A percentile compares a stretch with the other conserved stretches of the same genome.
Evolutionary conservation across 2,888 invertebrate species (phyloP).

Genomic region (Epistrophella euchroma): DNA sequence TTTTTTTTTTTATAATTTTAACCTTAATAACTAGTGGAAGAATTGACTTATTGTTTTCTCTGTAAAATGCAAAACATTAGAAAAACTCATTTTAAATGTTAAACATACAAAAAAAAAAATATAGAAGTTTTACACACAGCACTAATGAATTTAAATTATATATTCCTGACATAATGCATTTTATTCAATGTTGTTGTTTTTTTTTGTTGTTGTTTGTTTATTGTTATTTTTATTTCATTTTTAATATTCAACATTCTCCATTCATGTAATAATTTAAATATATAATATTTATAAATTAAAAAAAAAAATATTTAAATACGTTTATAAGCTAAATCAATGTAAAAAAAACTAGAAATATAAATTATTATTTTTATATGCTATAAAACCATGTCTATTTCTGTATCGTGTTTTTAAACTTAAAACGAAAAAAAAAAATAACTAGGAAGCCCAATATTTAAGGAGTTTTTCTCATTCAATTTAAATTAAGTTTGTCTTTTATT

Average conservation of each 20-base stretch:
- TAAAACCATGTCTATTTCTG: slow-evolving; percentile 70
- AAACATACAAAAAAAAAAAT: slow-evolving; percentile 63
- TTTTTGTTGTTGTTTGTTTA: background rate
- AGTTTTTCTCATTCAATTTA: slow-evolving; percentile 46
- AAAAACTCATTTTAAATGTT: slow-evolving; percentile 64
- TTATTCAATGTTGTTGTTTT: slow-evolving; percentile 39
- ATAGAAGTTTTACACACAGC: slow-evolving; percentile 74
- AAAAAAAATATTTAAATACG: slow-evolving; percentile 69
- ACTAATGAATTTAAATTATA: slow-evolving; percentile 74
- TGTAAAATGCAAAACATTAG: slow-evolving; percentile 74
- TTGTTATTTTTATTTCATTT: slow-evolving; percentile 40
- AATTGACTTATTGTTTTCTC: slow-evolving; percentile 77
- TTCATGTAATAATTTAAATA: slow-evolving; percentile 79
- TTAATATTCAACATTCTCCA: slow-evolving; percentile 71
- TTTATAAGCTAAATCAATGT: slow-evolving; percentile 78
- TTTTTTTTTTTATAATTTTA: slow-evolving; percentile 12
- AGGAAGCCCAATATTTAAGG: slow-evolving; percentile 75
- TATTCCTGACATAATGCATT: slow-evolving; percentile 72
- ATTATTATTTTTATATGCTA: slow-evolving; percentile 77
- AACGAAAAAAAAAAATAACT: slow-evolving; percentile 51
- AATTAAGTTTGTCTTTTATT: slow-evolving; percentile 54
- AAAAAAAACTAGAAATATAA: slow-evolving; percentile 77
- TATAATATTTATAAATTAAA: slow-evolving; percentile 71
- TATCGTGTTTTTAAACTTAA: slow-evolving; percentile 47
- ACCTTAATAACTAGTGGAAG: slow-evolving; percentile 71